These are phyloP conservation scores for Cyclina sinensis DNA, from an alignment of 1,140 invertebrate species.

Conservation along the genomic window DNA sequence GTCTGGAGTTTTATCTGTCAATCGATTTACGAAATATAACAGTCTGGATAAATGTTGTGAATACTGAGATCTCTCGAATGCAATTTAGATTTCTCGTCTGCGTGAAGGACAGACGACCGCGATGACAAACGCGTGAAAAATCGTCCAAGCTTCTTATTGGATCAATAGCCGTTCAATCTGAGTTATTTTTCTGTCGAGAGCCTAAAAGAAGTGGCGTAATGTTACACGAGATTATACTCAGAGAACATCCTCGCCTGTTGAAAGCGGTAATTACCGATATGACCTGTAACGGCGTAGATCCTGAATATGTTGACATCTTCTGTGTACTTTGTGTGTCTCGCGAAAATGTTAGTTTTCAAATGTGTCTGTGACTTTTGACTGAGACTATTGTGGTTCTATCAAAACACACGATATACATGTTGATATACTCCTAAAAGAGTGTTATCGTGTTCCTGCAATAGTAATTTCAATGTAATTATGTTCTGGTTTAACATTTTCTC, in stretches of 20 bases:
- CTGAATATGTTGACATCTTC: too few species aligned
- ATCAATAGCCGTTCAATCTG: neutral
- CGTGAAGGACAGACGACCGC: neutral
- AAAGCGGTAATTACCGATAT: neutral
- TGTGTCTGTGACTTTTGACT: too few species aligned
- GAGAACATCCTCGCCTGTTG: neutral
- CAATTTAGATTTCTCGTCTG: neutral
- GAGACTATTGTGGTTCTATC: too few species aligned
- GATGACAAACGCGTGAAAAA: neutral
- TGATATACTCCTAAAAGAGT: too few species aligned
- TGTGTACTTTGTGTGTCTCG: too few species aligned
- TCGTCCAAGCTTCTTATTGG: neutral
- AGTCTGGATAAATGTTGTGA: neutral
- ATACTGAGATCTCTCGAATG: neutral
- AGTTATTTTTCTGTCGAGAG: neutral
- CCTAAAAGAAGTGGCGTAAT: neutral
- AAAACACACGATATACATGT: too few species aligned
- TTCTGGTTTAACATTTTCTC: too few species aligned
- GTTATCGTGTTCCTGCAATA: too few species aligned
- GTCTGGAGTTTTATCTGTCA: neutral
- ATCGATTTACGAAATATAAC: neutral
- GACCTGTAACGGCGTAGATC: too few species aligned
- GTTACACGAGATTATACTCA: slow-evolving; percentile 7
- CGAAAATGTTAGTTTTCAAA: too few species aligned
- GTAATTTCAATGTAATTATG: too few species aligned